A percentile compares a stretch with the other conserved stretches of the same genome.
These are phyloP conservation scores for Saturnia pavonia DNA, from an alignment of 2,888 invertebrate species.

Conservation along the genomic window DNA sequence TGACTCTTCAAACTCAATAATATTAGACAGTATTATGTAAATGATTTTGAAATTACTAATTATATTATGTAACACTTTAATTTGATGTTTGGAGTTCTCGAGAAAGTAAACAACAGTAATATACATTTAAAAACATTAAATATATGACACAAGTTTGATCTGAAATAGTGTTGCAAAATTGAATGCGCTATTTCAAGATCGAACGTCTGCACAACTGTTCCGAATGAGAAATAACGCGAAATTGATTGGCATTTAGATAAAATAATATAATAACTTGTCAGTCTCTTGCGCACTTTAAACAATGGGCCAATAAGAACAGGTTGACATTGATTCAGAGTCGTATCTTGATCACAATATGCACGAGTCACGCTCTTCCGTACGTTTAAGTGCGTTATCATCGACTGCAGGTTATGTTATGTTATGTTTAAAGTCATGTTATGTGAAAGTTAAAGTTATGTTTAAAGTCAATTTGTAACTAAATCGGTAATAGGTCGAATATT, in stretches of 20 bases:
- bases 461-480: too few species aligned
- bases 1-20: neutral
- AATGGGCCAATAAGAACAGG: conserved; percentile 44
- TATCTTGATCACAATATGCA: conserved; percentile 40
- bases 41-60: neutral
- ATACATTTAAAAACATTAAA: neutral
- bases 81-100: neutral
- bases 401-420: conserved; percentile 16
- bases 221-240: conserved; percentile 1
- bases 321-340: conserved; percentile 49
- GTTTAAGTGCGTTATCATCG: conserved; percentile 15
- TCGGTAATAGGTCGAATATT: neutral
- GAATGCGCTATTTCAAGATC: neutral
- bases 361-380: conserved; percentile 37
- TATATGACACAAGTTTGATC: neutral
- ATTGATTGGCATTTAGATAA: conserved; percentile 8
- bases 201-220: conserved; percentile 1
- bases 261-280: conserved; percentile 6
- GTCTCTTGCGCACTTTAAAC: conserved; percentile 27
- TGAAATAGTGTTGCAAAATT: neutral
- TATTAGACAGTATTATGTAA: neutral
- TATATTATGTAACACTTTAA: neutral
- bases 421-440: too few species aligned
- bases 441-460: too few species aligned
- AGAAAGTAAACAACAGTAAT: neutral